These are phyloP conservation scores for Colletes latitarsis DNA, from an alignment of 1,140 invertebrate genomes.

Conservation along the genomic window DNA sequence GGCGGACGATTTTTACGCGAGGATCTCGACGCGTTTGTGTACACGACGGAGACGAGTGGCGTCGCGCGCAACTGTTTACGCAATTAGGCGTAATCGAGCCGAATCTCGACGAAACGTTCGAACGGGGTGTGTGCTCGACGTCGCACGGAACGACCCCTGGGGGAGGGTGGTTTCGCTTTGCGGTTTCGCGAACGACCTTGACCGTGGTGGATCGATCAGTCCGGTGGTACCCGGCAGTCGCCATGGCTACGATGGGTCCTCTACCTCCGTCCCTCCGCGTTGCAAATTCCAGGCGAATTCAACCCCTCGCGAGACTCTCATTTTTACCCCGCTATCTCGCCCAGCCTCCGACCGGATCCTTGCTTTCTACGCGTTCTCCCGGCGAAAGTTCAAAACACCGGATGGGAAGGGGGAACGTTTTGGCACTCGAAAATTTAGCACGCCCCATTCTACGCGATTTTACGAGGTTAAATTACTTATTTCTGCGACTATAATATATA, in stretches of 20 bases:
- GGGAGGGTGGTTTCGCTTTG: slow-evolving; percentile 39
- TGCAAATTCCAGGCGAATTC: slow-evolving; percentile 60
- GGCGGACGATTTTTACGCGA: background rate
- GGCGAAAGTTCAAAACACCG: no score
- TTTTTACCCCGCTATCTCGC: slow-evolving; percentile 1
- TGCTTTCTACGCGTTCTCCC: background rate
- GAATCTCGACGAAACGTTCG: slow-evolving; percentile 33
- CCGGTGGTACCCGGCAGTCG: slow-evolving; percentile 76
- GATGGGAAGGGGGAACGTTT: no score
- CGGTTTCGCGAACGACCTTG: slow-evolving; percentile 75
- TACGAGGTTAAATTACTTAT: no score
- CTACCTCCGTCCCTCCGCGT: slow-evolving; percentile 61
- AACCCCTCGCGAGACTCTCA: background rate
- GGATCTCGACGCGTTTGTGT: background rate
- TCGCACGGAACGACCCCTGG: background rate
- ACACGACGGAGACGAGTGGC: background rate
- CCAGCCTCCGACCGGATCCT: background rate
- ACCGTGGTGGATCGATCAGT: slow-evolving; percentile 79
- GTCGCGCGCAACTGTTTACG: slow-evolving; percentile 12
- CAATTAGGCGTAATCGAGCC: slow-evolving; percentile 46
- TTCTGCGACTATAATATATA: no score
- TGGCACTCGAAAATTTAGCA: no score
- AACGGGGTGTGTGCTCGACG: slow-evolving; percentile 49
- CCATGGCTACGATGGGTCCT: slow-evolving; percentile 79
- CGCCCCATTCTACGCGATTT: no score